Evolutionary conservation across 2,888 invertebrate genomes (phyloP).

Genomic region (Acleris emargana): DNA sequence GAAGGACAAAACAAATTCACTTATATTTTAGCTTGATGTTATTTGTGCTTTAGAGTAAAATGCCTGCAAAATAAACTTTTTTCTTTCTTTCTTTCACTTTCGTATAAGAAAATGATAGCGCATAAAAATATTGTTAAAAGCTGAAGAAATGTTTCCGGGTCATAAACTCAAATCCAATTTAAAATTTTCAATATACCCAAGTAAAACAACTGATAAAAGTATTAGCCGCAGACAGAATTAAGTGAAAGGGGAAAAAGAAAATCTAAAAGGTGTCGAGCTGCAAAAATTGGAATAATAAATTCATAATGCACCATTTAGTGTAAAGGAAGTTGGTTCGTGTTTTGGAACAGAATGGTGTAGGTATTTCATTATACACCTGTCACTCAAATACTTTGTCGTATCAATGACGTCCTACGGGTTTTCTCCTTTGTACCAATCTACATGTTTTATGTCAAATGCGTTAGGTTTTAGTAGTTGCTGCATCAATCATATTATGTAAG

Average conservation of each 20-base stretch:
- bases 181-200: constrained; percentile 36
- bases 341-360: not conserved
- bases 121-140: constrained; percentile 9
- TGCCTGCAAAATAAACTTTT: too few species aligned
- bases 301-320: constrained; percentile 30
- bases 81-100: not conserved
- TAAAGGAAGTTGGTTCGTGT: constrained; percentile 9
- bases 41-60: too few species aligned
- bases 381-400: too few species aligned
- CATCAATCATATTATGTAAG: too few species aligned
- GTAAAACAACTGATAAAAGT: constrained; percentile 38
- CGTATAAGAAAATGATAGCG: not conserved
- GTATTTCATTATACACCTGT: too few species aligned
- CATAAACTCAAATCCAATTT: constrained; percentile 36
- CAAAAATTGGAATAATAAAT: constrained; percentile 36
- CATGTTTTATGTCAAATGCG: too few species aligned
- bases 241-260: constrained; percentile 34
- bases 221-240: constrained; percentile 37
- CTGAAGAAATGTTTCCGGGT: constrained; percentile 26
- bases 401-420: too few species aligned
- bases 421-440: too few species aligned
- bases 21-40: too few species aligned
- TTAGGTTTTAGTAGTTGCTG: too few species aligned
- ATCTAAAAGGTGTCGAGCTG: constrained; percentile 36
- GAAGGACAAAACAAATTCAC: too few species aligned